Percentiles rank a stretch among this genome's conserved stretches.
Conservation (phyloP, 2,113 vertebrate species). For the Apus apus region DNA sequence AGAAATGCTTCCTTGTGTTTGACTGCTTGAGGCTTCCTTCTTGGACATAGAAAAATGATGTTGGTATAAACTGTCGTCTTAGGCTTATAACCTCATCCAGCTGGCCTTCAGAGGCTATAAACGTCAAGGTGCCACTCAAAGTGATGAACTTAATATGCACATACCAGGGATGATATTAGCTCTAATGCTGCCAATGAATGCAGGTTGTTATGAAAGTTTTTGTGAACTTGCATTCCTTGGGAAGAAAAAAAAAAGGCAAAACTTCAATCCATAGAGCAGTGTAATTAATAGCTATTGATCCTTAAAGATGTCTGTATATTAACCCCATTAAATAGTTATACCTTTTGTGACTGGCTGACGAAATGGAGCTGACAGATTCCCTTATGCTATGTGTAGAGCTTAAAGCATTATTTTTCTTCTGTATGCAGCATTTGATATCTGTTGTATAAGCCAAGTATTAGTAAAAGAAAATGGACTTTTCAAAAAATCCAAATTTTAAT, state of each 20-base stretch:
- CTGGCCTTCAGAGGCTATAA: constrained; percentile 23
- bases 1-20: constrained; percentile 17
- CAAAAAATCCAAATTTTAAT: neutral
- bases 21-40: neutral
- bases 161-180: neutral
- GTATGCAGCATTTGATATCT: neutral
- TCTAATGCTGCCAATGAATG: neutral
- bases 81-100: constrained; percentile 8
- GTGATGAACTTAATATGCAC: constrained; percentile 43
- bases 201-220: neutral
- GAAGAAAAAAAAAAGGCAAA: neutral
- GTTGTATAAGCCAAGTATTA: neutral
- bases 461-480: neutral
- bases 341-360: neutral
- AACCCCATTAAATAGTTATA: neutral
- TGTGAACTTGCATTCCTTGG: neutral
- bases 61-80: neutral
- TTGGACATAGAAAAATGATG: neutral
- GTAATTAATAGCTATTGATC: neutral
- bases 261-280: neutral
- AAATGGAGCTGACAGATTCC: neutral
- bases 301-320: neutral
- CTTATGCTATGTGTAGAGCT: neutral
- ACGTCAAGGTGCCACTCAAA: constrained; percentile 44
- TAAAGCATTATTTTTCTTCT: neutral